Evolutionary conservation across 1,140 invertebrate genomes (phyloP).

Genomic region (Sycophaga agraensis): DNA sequence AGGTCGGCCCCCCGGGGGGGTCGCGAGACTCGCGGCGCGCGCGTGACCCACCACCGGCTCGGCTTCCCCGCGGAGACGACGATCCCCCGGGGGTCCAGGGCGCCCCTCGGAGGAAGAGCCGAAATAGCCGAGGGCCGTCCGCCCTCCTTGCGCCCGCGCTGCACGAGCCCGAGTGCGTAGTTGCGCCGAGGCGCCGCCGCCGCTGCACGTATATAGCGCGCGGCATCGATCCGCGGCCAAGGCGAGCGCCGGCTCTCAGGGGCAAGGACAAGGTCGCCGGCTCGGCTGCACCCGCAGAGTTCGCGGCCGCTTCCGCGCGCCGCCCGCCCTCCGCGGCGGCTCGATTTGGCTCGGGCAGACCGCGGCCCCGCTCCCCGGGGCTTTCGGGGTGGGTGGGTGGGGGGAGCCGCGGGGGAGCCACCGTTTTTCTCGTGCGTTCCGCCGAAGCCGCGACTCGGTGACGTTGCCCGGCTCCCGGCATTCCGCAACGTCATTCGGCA

Average conservation of each 20-base stretch:
- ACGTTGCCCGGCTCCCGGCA: too few species aligned
- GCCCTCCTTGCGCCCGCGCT: too few species aligned
- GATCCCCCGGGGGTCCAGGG: neutral
- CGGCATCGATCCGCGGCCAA: slow-evolving; percentile 47
- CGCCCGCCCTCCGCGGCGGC: neutral
- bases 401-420: too few species aligned
- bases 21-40: too few species aligned
- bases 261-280: slow-evolving; percentile 49
- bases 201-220: slow-evolving; percentile 4
- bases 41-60: too few species aligned
- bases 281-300: slow-evolving; percentile 16
- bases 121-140: too few species aligned
- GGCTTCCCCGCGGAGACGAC: neutral
- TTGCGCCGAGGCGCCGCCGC: neutral
- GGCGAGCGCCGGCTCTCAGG: slow-evolving; percentile 38
- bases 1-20: too few species aligned
- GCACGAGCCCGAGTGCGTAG: too few species aligned
- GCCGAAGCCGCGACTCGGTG: neutral
- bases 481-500: too few species aligned
- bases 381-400: neutral
- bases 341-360: too few species aligned
- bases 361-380: neutral
- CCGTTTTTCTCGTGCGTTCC: neutral
- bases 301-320: neutral
- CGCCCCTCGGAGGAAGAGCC: neutral